Percentiles rank a stretch among this genome's conserved stretches.
Conservation (phyloP, 2,888 invertebrate species). For the Drosophila nr. perissopoda region DNA sequence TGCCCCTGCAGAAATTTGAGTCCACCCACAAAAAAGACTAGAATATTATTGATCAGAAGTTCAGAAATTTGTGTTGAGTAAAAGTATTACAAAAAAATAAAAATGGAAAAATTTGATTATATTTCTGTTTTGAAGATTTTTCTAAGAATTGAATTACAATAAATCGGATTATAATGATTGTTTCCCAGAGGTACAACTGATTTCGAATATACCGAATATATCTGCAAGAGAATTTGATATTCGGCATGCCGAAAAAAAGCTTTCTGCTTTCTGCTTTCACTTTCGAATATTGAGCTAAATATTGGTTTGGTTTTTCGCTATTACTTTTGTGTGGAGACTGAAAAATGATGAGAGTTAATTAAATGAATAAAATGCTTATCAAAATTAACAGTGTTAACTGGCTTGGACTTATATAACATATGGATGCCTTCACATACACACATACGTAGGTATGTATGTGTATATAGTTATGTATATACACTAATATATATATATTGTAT, state of each 20-base stretch:
- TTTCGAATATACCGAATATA: neutral
- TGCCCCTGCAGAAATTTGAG: constrained; percentile 28
- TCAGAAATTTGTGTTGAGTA: neutral
- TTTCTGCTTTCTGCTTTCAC: neutral
- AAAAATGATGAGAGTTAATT: neutral
- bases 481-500: constrained; percentile 10
- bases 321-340: constrained; percentile 1
- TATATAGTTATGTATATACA: constrained; percentile 2
- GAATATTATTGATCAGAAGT: neutral
- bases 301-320: neutral
- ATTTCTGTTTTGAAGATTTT: neutral
- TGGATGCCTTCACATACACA: constrained; percentile 16
- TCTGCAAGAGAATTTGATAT: constrained; percentile 29
- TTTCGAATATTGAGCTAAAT: constrained; percentile 23
- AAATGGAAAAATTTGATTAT: too few relatives aligned
- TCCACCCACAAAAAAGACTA: too few relatives aligned
- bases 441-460: constrained; percentile 4
- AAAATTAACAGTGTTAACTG: constrained; percentile 27
- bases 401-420: constrained; percentile 13
- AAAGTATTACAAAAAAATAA: neutral
- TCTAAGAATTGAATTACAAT: neutral
- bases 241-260: constrained; percentile 31
- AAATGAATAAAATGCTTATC: constrained; percentile 25
- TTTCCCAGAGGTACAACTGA: neutral
- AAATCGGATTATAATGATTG: neutral